Evolutionary conservation across 2,113 vertebrate species (phyloP).

Genomic region (Forbesichthys papilliferus): DNA sequence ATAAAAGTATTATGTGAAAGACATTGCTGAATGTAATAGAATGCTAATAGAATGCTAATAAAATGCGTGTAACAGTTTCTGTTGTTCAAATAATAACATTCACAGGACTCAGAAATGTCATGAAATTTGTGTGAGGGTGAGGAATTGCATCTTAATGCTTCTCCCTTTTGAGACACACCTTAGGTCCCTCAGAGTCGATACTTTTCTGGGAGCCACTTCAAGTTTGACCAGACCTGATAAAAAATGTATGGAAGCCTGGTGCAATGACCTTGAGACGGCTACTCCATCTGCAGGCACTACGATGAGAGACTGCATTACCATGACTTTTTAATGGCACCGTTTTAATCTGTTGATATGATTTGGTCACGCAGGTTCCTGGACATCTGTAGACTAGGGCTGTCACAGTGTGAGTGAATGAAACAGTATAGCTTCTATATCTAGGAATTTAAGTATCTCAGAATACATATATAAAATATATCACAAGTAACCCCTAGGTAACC

Average conservation of each 20-base stretch:
- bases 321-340: conserved; percentile 34
- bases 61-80: too few species aligned
- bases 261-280: conserved; percentile 56
- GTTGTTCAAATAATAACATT: background rate
- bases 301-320: conserved; percentile 46
- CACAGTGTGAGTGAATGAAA: conserved; percentile 3
- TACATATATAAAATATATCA: too few species aligned
- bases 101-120: conserved; percentile 18
- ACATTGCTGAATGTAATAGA: too few species aligned
- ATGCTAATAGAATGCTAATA: too few species aligned
- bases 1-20: background rate
- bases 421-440: background rate
- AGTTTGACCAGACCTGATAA: conserved; percentile 39
- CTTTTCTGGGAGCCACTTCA: conserved; percentile 41
- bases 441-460: too few species aligned
- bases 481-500: too few species aligned
- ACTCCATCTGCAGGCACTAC: conserved; percentile 21
- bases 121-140: background rate
- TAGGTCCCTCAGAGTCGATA: conserved; percentile 23
- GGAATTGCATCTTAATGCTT: conserved; percentile 9
- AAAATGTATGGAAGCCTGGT: conserved; percentile 56
- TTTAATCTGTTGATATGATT: background rate
- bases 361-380: conserved; percentile 21
- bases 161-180: conserved; percentile 14
- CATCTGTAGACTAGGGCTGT: conserved; percentile 13